Percentiles rank a stretch among this genome's conserved stretches.
phyloP scores from a whole-genome alignment of 2,113 vertebrate species.

The Tringa solitaria region DNA sequence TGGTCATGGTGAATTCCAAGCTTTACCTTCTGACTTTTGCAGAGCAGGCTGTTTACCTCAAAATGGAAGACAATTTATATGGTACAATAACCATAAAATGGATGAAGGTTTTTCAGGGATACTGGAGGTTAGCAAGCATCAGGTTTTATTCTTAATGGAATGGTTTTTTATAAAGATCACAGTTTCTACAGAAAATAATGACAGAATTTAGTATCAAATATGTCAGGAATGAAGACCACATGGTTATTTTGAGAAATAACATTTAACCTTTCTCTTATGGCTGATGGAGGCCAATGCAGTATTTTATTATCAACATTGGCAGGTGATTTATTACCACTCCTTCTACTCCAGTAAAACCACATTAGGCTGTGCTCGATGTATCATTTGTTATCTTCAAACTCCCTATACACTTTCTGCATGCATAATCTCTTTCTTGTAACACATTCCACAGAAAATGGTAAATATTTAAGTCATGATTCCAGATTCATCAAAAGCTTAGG shows the following conservation, averaged over 20 bases:
- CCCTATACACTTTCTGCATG: slow-evolving; percentile 70
- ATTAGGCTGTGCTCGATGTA: slow-evolving; percentile 75
- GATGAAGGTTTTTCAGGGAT: slow-evolving; percentile 54
- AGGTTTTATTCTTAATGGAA: slow-evolving; percentile 42
- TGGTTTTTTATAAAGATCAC: slow-evolving; percentile 63
- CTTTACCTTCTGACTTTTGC: neutral
- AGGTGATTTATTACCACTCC: slow-evolving; percentile 83
- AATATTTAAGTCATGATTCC: slow-evolving; percentile 74
- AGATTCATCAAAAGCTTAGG: slow-evolving; percentile 59
- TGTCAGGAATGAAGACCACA: slow-evolving; percentile 78
- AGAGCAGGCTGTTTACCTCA: neutral
- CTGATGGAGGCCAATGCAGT: slow-evolving; percentile 75
- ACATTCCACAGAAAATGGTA: slow-evolving; percentile 50
- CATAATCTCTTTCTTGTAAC: slow-evolving; percentile 69
- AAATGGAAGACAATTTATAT: slow-evolving; percentile 7
- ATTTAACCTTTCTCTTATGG: slow-evolving; percentile 80
- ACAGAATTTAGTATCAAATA: slow-evolving; percentile 74
- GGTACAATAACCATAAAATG: slow-evolving; percentile 52
- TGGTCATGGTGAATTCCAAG: slow-evolving; percentile 1
- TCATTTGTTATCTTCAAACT: slow-evolving; percentile 80
- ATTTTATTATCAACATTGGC: slow-evolving; percentile 82
- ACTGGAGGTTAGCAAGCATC: slow-evolving; percentile 30
- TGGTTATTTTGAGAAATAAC: slow-evolving; percentile 78
- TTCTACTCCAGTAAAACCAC: slow-evolving; percentile 82
- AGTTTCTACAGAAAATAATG: slow-evolving; percentile 71